Evolutionary conservation across 2,888 invertebrate species (phyloP).

Genomic region (Hydrotaea diabolus): DNA sequence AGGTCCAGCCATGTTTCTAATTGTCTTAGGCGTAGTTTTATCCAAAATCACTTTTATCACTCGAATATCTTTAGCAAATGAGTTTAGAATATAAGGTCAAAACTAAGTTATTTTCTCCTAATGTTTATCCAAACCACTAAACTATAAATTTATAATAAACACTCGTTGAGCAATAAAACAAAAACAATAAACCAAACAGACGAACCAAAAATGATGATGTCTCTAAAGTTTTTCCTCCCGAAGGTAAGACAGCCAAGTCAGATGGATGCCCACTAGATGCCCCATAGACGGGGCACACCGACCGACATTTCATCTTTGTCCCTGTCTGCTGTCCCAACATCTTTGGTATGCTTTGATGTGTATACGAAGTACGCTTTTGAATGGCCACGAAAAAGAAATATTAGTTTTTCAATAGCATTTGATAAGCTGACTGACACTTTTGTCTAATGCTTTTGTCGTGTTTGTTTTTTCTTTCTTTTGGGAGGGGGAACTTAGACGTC

Average conservation of each 20-base stretch:
- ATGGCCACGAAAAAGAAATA: slow-evolving; percentile 77
- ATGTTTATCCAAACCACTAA: not conserved
- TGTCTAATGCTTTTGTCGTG: slow-evolving; percentile 69
- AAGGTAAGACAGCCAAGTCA: not conserved
- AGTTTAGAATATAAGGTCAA: too few relatives aligned
- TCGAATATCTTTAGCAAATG: too few relatives aligned
- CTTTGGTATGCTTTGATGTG: slow-evolving; percentile 22
- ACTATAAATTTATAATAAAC: slow-evolving; percentile 26
- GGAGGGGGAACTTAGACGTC: slow-evolving; percentile 2
- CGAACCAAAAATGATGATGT: slow-evolving; percentile 13
- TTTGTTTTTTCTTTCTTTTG: slow-evolving; percentile 53
- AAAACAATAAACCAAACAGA: too few relatives aligned
- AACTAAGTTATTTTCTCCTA: not conserved
- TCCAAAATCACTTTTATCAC: too few relatives aligned
- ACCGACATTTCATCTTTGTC: slow-evolving; percentile 21
- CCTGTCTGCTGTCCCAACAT: slow-evolving; percentile 13
- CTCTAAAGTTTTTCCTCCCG: slow-evolving; percentile 39
- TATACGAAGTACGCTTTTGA: slow-evolving; percentile 57
- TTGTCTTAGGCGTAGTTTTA: too few relatives aligned
- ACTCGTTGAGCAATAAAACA: too few relatives aligned
- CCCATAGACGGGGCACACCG: slow-evolving; percentile 1
- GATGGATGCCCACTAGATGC: not conserved
- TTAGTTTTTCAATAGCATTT: slow-evolving; percentile 76
- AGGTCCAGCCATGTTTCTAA: too few relatives aligned
- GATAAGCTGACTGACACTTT: slow-evolving; percentile 74